phyloP scores from a whole-genome alignment of 1,140 invertebrate species.

The Coptotermes formosanus region DNA sequence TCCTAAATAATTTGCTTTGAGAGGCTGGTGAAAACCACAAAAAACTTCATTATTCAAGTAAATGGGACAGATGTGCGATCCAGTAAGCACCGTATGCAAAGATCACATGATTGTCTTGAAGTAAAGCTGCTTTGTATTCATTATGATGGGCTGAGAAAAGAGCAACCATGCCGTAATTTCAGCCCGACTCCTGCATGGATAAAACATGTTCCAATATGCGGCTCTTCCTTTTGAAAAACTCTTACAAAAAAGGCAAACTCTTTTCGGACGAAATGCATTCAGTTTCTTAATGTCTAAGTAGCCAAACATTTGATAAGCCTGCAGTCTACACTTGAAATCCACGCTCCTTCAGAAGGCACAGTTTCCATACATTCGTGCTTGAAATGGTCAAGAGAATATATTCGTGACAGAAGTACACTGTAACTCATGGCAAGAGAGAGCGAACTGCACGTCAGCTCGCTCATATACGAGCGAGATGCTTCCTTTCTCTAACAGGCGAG shows the following conservation, averaged over 20 bases:
- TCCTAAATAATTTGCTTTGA: no score
- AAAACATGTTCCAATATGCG: background rate
- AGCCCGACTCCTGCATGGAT: background rate
- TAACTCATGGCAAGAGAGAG: background rate
- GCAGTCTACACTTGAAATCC: background rate
- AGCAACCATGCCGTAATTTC: background rate
- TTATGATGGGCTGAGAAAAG: no score
- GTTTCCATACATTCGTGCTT: background rate
- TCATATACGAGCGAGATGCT: background rate
- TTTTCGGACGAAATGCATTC: background rate
- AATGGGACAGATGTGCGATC: no score
- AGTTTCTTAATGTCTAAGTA: background rate
- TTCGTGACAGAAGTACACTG: background rate
- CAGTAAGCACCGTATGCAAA: no score
- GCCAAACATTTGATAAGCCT: background rate
- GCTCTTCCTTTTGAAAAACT: background rate
- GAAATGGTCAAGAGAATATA: background rate
- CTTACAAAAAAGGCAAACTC: background rate
- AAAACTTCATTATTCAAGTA: no score
- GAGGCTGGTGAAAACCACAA: no score
- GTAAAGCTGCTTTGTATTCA: no score
- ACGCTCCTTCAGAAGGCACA: background rate
- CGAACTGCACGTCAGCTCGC: background rate
- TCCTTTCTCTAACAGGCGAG: background rate
- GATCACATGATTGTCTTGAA: no score